Base-by-base conservation (phyloP, 2,888 invertebrate genomes). In the Scrobipalpa atriplicella region DNA sequence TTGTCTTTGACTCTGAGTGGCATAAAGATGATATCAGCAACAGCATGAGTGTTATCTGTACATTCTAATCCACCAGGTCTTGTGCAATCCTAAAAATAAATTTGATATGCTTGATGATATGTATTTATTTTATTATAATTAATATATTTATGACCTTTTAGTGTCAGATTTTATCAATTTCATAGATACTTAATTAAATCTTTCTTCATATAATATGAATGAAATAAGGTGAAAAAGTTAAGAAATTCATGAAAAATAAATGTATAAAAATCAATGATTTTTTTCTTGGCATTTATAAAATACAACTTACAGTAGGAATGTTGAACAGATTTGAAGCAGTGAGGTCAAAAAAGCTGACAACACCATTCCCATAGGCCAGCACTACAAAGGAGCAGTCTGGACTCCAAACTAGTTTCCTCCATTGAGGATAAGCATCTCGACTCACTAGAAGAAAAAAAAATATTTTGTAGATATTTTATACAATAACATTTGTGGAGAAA, bases 401-500 rank as follows among this genome's bases (percentile, higher is more conserved):
- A 79, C 95, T 95, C 96, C 97, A 97, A 0, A 92, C 93, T 69
- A 96, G 79, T 76, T 94, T 94, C 16, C 96, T 91, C 95, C 96
- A 96, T 76, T 96, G 95, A 7, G 95, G 94, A 79, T 94, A 94
- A 1, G 94, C 91, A 88, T 96, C 96, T 71, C 94, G 93, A n/a
- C 92, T 91, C 71, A 95, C 95, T 94, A n/a, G n/a, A 8, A 9
- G 36, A 19, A 54, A 43, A 13, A 43, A 13, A 13, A 10, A 13
- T 13, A 43, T 13, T 43, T 43, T 2, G 13, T 43, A 13, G 2
- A 43, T 2, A 13, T 10, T 13, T 13, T 13, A 3, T 11, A 41
- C 8, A 8, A 41, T 41, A 11, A 2, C 6, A 38, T 38, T 38
- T 38, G 38, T 38, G 3, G 8, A 38, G 8, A 7, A 38, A n/a